These are phyloP conservation scores for Agrotis puta DNA, from an alignment of 2,888 invertebrate genomes.

Conservation along the genomic window DNA sequence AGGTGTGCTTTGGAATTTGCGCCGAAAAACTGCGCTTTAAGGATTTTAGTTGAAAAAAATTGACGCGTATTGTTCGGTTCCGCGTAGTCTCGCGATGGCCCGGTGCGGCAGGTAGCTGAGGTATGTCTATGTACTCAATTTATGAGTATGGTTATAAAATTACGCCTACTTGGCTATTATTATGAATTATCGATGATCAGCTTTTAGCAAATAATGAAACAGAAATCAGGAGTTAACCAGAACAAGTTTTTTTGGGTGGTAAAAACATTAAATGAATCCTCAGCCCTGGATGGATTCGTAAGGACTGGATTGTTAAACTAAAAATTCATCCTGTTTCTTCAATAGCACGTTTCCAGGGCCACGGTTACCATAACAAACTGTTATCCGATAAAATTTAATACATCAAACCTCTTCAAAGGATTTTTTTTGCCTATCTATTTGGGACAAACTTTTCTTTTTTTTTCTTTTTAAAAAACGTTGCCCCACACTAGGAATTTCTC, in stretches of 20 bases:
- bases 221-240: not conserved
- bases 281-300: too few relatives aligned
- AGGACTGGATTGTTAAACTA: too few relatives aligned
- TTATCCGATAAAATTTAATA: too few relatives aligned
- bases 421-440: too few relatives aligned
- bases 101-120: constrained; percentile 80
- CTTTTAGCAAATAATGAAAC: not conserved
- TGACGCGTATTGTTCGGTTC: constrained; percentile 86
- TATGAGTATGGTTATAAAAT: constrained; percentile 71
- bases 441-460: too few relatives aligned
- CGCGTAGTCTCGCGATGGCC: constrained; percentile 80
- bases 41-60: constrained; percentile 81
- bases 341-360: too few relatives aligned
- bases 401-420: too few relatives aligned
- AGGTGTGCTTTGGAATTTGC: constrained; percentile 90
- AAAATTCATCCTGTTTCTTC: too few relatives aligned
- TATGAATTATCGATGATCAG: not conserved
- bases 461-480: too few relatives aligned
- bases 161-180: constrained; percentile 30
- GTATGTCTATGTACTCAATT: constrained; percentile 61
- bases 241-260: not conserved
- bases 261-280: too few relatives aligned
- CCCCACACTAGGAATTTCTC: too few relatives aligned
- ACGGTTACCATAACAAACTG: too few relatives aligned
- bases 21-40: constrained; percentile 88